Evolutionary conservation across 1,140 invertebrate genomes (phyloP).

Genomic region (Anoplophora glabripennis): DNA sequence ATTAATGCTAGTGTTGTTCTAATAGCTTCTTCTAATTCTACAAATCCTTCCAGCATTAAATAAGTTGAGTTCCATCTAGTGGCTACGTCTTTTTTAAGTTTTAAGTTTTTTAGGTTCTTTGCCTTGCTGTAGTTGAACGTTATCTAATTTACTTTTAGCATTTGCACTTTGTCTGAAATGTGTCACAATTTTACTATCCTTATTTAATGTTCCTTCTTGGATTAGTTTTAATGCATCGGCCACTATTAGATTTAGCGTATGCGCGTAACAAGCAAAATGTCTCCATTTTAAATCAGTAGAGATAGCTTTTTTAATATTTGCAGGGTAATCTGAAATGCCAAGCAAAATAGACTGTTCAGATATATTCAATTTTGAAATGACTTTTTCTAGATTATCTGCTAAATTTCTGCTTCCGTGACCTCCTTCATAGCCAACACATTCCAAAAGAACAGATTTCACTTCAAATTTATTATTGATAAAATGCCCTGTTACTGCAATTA

Average conservation of each 20-base stretch:
- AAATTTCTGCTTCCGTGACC: conserved; percentile 24
- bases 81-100: conserved; percentile 29
- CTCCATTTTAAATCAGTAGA: conserved; percentile 23
- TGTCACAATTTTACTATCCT: conserved; percentile 32
- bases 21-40: conserved; percentile 30
- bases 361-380: conserved; percentile 26
- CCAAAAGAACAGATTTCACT: conserved; percentile 19
- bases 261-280: conserved; percentile 37
- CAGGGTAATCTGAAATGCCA: conserved; percentile 36
- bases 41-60: conserved; percentile 43
- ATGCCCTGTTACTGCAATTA: conserved; percentile 18
- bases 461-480: conserved; percentile 23
- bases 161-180: conserved; percentile 36
- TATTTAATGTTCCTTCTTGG: conserved; percentile 13
- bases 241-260: conserved; percentile 11
- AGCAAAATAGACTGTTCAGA: conserved; percentile 5
- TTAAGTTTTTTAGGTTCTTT: background rate
- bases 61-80: conserved; percentile 46
- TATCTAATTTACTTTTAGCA: conserved; percentile 31
- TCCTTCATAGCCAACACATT: conserved; percentile 12
- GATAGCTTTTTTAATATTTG: conserved; percentile 33
- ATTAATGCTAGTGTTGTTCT: conserved; percentile 18
- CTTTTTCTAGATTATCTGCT: conserved; percentile 19
- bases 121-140: conserved; percentile 13
- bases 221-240: background rate